Evolutionary conservation across 2,888 invertebrate species (phyloP).

Genomic region (Gortyna flavago): DNA sequence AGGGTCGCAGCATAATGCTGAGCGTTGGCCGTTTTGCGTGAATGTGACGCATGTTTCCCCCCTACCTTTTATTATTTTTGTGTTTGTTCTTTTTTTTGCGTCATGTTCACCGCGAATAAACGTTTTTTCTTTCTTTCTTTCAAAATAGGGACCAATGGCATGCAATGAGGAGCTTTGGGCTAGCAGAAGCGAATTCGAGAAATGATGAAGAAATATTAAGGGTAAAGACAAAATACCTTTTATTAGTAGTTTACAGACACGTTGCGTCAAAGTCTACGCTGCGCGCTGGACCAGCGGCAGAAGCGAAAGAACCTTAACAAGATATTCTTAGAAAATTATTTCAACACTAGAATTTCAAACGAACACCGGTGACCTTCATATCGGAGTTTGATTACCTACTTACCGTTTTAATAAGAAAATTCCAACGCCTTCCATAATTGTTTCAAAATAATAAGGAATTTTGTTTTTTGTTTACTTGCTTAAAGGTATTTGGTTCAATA

Average conservation of each 20-base stretch:
- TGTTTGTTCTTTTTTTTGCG: too few relatives aligned
- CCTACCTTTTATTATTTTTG: too few relatives aligned
- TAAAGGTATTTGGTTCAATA: neutral
- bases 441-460: neutral
- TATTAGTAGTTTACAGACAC: neutral
- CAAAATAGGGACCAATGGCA: neutral
- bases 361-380: neutral
- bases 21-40: too few relatives aligned
- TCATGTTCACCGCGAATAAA: too few relatives aligned
- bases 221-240: neutral
- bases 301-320: neutral
- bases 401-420: constrained; percentile 14
- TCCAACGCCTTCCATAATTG: neutral
- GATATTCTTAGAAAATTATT: constrained; percentile 7
- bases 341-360: constrained; percentile 5
- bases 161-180: neutral
- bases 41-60: too few relatives aligned
- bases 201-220: neutral
- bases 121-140: too few relatives aligned
- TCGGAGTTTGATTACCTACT: constrained; percentile 10
- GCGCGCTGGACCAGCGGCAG: neutral
- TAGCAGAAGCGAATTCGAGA: neutral
- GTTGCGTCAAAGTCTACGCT: neutral
- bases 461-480: neutral
- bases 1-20: too few relatives aligned